These are phyloP conservation scores for Cichladusa arquata DNA, from an alignment of 2,113 vertebrate genomes.

Conservation along the genomic window DNA sequence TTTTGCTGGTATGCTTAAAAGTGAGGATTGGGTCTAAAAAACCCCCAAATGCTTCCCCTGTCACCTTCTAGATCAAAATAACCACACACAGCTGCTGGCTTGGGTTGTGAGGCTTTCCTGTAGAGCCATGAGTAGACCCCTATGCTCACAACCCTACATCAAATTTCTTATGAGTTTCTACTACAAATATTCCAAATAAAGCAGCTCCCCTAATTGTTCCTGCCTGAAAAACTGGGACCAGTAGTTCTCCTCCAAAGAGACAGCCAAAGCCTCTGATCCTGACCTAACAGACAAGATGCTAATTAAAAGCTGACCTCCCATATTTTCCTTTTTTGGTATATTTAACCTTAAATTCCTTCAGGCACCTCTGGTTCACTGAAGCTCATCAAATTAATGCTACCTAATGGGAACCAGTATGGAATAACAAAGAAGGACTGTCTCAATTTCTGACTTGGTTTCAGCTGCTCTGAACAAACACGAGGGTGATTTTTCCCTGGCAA, in stretches of 20 bases:
- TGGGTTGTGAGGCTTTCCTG: not conserved
- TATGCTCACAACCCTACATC: not conserved
- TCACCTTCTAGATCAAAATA: not conserved
- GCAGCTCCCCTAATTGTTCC: not conserved
- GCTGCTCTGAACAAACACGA: not conserved
- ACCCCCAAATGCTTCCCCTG: not conserved
- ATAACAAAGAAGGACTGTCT: constrained; percentile 33
- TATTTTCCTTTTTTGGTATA: constrained; percentile 46
- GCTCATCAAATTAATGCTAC: constrained; percentile 46
- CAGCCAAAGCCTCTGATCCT: constrained; percentile 11
- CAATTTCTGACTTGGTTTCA: not conserved
- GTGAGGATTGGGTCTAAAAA: not conserved
- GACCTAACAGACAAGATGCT: constrained; percentile 17
- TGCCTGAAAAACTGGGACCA: not conserved
- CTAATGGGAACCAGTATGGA: not conserved
- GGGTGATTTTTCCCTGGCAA: not conserved
- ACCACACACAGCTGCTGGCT: not conserved
- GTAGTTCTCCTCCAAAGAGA: not conserved
- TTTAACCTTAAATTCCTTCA: constrained; percentile 68
- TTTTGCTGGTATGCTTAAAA: not conserved
- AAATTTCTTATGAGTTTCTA: not conserved
- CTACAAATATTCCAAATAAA: not conserved
- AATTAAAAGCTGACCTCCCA: constrained; percentile 48
- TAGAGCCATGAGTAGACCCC: not conserved
- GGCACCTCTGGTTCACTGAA: constrained; percentile 36